A percentile compares a stretch with the other conserved stretches of the same genome.
Conservation (phyloP, 1,140 invertebrate genomes). For the Himalopsyche phryganea region DNA sequence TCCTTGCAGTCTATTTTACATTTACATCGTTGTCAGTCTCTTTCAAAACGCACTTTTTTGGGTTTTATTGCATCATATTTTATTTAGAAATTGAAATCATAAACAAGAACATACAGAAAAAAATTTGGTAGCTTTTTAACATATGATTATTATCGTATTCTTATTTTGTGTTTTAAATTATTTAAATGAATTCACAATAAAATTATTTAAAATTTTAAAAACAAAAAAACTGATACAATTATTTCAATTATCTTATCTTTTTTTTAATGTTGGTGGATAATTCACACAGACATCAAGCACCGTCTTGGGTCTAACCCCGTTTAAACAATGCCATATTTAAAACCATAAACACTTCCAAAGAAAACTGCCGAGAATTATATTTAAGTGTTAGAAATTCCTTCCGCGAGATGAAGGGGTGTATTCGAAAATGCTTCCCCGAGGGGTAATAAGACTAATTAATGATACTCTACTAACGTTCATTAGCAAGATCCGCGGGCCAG, state of each 20-base stretch:
- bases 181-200: no score
- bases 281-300: constrained; percentile 30
- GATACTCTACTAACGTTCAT: constrained; percentile 34
- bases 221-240: no score
- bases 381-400: constrained; percentile 28
- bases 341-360: constrained; percentile 34
- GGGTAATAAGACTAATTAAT: constrained; percentile 36
- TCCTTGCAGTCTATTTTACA: no score
- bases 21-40: no score
- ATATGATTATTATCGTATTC: no score
- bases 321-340: constrained; percentile 34
- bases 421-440: constrained; percentile 28
- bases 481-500: constrained; percentile 24
- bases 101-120: no score
- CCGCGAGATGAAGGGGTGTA: constrained; percentile 24
- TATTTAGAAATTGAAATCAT: no score
- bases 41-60: no score
- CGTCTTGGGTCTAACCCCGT: constrained; percentile 19
- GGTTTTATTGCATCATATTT: no score
- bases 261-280: constrained; percentile 9
- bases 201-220: no score
- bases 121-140: no score
- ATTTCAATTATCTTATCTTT: not conserved
- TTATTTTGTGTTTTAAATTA: no score
- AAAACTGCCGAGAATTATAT: constrained; percentile 34